Percentiles rank a stretch among this genome's conserved stretches.
These are phyloP conservation scores for Cyclophora punctaria DNA, from an alignment of 2,888 invertebrate species.

Conservation along the genomic window DNA sequence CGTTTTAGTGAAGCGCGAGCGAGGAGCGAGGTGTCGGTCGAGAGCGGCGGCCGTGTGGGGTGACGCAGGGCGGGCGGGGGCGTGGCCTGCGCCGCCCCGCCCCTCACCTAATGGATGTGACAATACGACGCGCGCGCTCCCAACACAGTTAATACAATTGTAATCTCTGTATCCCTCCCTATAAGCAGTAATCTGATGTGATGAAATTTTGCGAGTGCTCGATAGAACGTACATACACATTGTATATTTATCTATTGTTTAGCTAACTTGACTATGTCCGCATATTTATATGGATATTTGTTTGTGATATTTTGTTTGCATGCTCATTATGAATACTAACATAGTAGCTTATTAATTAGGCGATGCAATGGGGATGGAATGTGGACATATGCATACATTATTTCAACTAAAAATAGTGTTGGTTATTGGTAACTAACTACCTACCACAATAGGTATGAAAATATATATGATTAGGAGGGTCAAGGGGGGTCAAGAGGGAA, in stretches of 20 bases:
- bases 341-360: too few species aligned
- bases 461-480: too few species aligned
- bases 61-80: conserved; percentile 34
- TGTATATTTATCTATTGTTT: neutral
- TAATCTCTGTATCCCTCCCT: conserved; percentile 64
- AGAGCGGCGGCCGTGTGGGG: conserved; percentile 29
- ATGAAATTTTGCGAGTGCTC: conserved; percentile 24
- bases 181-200: conserved; percentile 40
- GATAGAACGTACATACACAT: neutral
- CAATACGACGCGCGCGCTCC: conserved; percentile 71
- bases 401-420: too few species aligned
- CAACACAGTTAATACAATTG: conserved; percentile 49
- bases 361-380: too few species aligned
- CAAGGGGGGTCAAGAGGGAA: too few species aligned
- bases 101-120: conserved; percentile 66
- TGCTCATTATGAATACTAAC: too few species aligned
- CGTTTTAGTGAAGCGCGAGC: conserved; percentile 42
- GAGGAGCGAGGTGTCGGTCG: conserved; percentile 12
- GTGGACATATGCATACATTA: too few species aligned
- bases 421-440: too few species aligned
- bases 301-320: too few species aligned
- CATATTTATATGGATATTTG: too few species aligned
- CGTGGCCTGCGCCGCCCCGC: conserved; percentile 43
- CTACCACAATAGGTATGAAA: too few species aligned
- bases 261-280: too few species aligned